A percentile compares a stretch with the other conserved stretches of the same genome.
Conservation (phyloP, 2,797 vertebrate genomes). For the Acipenser oxyrinchus region DNA sequence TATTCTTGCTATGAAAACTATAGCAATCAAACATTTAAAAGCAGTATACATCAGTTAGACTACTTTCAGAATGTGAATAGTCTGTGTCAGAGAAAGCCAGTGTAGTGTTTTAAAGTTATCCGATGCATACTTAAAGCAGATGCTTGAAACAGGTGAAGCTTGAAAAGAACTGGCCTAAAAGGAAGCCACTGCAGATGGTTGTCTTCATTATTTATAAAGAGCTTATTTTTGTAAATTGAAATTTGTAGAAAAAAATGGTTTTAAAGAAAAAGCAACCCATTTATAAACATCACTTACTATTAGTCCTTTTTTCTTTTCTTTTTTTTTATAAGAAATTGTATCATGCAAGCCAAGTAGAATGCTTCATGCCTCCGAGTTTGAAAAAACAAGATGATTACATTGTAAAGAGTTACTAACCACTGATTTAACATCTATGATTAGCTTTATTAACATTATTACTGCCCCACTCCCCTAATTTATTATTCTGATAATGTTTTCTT, state of each 20-base stretch:
- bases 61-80: not conserved
- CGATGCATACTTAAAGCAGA: constrained; percentile 1
- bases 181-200: constrained; percentile 36
- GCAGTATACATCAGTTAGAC: not conserved
- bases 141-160: constrained; percentile 8
- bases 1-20: not conserved
- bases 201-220: constrained; percentile 40
- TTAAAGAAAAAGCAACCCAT: too few relatives aligned
- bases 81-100: not conserved
- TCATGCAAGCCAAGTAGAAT: not conserved
- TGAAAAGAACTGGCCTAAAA: constrained; percentile 13
- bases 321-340: constrained; percentile 8
- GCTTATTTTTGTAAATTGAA: constrained; percentile 20
- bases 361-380: not conserved
- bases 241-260: not conserved
- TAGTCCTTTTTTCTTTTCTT: not conserved
- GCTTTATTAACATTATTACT: too few relatives aligned
- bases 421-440: too few relatives aligned
- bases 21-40: not conserved
- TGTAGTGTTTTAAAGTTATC: not conserved
- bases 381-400: not conserved
- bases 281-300: not conserved
- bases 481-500: too few relatives aligned
- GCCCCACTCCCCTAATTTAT: too few relatives aligned
- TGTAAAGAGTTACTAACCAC: not conserved